These are phyloP conservation scores for Pelecanoides urinatrix DNA, from an alignment of 2,113 vertebrate genomes.

Conservation along the genomic window DNA sequence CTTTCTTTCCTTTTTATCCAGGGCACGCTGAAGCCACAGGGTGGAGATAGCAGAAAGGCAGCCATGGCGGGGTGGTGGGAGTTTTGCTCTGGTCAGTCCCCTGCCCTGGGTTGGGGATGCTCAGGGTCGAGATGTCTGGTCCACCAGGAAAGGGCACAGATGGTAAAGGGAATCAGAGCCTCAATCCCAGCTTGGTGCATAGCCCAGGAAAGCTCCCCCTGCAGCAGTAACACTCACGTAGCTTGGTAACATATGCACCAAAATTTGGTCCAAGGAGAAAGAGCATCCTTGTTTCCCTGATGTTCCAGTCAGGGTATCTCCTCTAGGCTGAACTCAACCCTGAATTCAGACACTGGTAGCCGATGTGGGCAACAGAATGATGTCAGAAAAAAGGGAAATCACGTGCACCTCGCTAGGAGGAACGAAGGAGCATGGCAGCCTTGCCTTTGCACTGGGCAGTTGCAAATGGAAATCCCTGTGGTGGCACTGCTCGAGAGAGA, in stretches of 20 bases:
- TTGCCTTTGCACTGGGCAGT: neutral
- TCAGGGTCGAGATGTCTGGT: fast-evolving
- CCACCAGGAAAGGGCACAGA: neutral
- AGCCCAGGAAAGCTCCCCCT: neutral
- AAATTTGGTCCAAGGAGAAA: neutral
- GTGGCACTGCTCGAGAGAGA: neutral
- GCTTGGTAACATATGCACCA: neutral
- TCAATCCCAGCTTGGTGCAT: neutral
- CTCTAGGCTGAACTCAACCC: neutral
- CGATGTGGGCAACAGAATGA: neutral
- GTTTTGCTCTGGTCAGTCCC: neutral
- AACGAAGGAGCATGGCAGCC: fast-evolving
- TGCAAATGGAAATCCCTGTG: neutral
- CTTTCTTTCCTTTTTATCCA: neutral
- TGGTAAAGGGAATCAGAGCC: neutral
- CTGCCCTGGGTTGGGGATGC: neutral
- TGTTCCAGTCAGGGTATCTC: no score
- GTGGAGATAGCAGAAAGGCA: neutral
- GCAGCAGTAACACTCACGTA: neutral
- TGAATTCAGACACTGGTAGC: neutral
- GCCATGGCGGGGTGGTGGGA: neutral
- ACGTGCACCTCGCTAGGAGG: fast-evolving
- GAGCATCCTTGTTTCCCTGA: neutral
- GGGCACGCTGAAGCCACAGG: neutral
- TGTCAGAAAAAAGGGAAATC: neutral